Evolutionary conservation across 2,888 invertebrate genomes (phyloP).

Genomic region (Diarsia dahlii): DNA sequence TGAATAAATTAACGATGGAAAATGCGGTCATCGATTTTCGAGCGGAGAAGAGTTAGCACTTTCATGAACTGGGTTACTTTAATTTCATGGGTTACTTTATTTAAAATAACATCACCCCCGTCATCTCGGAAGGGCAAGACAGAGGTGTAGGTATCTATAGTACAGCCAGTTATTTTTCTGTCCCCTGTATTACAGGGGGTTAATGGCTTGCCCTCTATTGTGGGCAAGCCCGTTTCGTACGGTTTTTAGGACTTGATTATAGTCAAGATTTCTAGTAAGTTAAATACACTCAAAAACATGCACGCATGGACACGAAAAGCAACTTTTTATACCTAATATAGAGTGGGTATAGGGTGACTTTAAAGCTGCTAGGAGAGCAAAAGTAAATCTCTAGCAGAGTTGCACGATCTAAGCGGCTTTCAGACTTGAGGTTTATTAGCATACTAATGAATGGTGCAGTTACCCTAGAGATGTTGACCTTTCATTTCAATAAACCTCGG

Average conservation of each 20-base stretch:
- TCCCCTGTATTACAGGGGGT: too few species aligned
- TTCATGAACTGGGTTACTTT: neutral
- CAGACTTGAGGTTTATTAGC: conserved; percentile 51
- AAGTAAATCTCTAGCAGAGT: conserved; percentile 4
- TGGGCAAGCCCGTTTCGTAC: too few species aligned
- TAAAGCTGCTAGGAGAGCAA: conserved; percentile 3
- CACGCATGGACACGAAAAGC: too few species aligned
- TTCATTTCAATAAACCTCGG: conserved; percentile 14
- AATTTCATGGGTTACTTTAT: neutral
- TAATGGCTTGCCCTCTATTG: too few species aligned
- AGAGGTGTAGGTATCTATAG: too few species aligned
- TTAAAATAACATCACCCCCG: too few species aligned
- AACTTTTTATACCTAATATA: too few species aligned
- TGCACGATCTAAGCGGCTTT: conserved; percentile 14
- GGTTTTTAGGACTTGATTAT: too few species aligned
- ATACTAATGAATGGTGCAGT: conserved; percentile 59
- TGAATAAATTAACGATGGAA: conserved; percentile 19
- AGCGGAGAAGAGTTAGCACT: neutral
- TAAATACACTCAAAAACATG: too few species aligned
- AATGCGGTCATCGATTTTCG: conserved; percentile 1
- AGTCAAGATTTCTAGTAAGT: too few species aligned
- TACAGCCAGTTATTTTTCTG: too few species aligned
- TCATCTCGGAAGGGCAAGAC: too few species aligned
- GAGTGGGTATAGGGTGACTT: neutral
- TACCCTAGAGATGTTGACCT: conserved; percentile 11